Base-by-base conservation (phyloP, 30 jellyfish, hydroid and myxozoan genomes). In the Hydractinia echinata region DNA sequence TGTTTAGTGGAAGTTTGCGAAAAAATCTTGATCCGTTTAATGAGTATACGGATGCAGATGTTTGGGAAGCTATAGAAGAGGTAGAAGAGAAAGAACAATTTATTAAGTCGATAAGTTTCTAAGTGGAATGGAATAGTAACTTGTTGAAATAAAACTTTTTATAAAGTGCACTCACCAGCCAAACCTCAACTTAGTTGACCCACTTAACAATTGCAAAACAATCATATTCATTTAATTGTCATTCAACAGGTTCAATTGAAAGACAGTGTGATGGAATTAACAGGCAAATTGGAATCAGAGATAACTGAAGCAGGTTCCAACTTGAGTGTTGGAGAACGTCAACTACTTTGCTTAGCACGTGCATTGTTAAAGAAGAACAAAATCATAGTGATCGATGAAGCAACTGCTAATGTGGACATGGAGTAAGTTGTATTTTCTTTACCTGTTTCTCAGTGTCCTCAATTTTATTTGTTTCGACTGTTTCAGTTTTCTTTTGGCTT, bases 11-110 rank as follows among this genome's bases (percentile, higher is more conserved):
- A n/a, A 51, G 87, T 1, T 62, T 91, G 58, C 84, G 97, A 21
- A 66, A 64, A 68, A 91, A 91, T 79, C 72, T 91, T 7, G 97
- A 91, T 67, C 97, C 94, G 5, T 86, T 86, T 60, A 60, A 66
- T 15, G 86, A 82, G 20, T 91, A 77, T 80, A 86, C 68, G 15
- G 97, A 91, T 64, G 87, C 88, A 0, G 97, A 91, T 78, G 82
- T 91, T 15, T 91, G 97, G 97, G 85, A 73, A 20, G 97, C 95
- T 21, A 76, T 91, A 48, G 97, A 91, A 49, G 96, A 91, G 90
- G 97, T 91, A 58, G 0, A 86, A 16, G 7, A 4, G 0, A 13
- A 19, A 10, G 14, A 5, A 64, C 39, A 64, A n/a, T 44, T 30
- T 30, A 30, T 0, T 30, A 0, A 30, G 44, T 30, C 44, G 44